Conservation (phyloP, 2,888 invertebrate species). For the Allygus modestus region DNA sequence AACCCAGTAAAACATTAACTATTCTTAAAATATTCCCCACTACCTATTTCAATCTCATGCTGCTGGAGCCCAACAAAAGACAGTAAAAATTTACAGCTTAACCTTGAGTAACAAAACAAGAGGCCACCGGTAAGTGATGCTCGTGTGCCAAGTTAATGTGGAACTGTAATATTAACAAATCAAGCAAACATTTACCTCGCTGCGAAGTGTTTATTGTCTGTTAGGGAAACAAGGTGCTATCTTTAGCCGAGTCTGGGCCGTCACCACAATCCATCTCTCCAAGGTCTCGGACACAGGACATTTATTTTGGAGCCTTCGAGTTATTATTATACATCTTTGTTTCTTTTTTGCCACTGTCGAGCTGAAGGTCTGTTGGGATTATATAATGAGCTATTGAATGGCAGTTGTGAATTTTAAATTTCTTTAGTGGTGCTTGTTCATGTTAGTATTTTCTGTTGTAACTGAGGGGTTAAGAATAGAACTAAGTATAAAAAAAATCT, state of each 20-base stretch:
- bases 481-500: too few relatives aligned
- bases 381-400: neutral
- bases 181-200: constrained; percentile 38
- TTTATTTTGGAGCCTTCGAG: constrained; percentile 22
- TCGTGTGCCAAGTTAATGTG: constrained; percentile 27
- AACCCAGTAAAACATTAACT: too few relatives aligned
- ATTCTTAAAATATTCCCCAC: too few relatives aligned
- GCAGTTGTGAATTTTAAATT: neutral
- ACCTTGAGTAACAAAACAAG: neutral
- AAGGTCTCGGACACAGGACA: constrained; percentile 34
- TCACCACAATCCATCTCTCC: neutral
- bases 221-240: constrained; percentile 22
- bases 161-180: constrained; percentile 30
- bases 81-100: neutral
- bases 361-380: neutral
- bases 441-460: neutral
- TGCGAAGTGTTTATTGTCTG: constrained; percentile 31
- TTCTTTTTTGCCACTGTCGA: neutral
- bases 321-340: constrained; percentile 25
- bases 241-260: constrained; percentile 13
- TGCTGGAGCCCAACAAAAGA: neutral
- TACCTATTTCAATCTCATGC: too few relatives aligned
- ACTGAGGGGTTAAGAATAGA: too few relatives aligned
- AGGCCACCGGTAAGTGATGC: constrained; percentile 1
- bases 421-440: neutral